Evolutionary conservation across 2,888 invertebrate genomes (phyloP).

Genomic region (Hofmannophila pseudospretella): DNA sequence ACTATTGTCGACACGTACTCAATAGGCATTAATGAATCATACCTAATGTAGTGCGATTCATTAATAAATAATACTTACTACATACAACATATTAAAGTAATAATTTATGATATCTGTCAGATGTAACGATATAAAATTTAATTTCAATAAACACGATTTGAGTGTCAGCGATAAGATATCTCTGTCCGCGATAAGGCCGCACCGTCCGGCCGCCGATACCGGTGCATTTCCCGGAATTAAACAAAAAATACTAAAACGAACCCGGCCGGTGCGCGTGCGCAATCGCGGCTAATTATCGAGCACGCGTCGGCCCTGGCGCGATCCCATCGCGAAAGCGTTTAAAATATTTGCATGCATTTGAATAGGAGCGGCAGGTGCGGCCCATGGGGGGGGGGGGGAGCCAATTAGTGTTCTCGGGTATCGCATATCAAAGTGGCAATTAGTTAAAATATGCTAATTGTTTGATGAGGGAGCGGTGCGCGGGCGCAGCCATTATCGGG

Average conservation of each 20-base stretch:
- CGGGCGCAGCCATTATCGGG: neutral
- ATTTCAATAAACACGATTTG: neutral
- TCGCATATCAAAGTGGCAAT: slow-evolving; percentile 11
- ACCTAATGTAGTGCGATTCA: too few species aligned
- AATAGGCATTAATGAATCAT: too few species aligned
- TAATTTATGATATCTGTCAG: too few species aligned
- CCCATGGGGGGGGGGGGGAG: neutral
- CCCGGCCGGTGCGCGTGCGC: neutral
- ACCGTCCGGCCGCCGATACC: neutral
- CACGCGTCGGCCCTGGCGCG: too few species aligned
- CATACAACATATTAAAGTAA: too few species aligned
- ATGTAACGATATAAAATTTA: too few species aligned
- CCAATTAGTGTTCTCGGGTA: neutral
- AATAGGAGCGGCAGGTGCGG: slow-evolving; percentile 3
- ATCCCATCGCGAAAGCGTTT: too few species aligned
- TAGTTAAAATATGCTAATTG: slow-evolving; percentile 14
- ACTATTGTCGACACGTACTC: too few species aligned
- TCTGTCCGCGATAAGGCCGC: neutral
- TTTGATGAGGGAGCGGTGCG: neutral
- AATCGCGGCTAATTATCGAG: slow-evolving; percentile 1
- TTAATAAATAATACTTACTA: too few species aligned
- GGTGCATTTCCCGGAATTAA: neutral
- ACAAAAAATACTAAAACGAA: too few species aligned
- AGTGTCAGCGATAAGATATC: slow-evolving; percentile 2
- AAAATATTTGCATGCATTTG: slow-evolving; percentile 13